These are phyloP conservation scores for Gadopsis marmoratus DNA, from an alignment of 2,797 vertebrate genomes.

Conservation along the genomic window DNA sequence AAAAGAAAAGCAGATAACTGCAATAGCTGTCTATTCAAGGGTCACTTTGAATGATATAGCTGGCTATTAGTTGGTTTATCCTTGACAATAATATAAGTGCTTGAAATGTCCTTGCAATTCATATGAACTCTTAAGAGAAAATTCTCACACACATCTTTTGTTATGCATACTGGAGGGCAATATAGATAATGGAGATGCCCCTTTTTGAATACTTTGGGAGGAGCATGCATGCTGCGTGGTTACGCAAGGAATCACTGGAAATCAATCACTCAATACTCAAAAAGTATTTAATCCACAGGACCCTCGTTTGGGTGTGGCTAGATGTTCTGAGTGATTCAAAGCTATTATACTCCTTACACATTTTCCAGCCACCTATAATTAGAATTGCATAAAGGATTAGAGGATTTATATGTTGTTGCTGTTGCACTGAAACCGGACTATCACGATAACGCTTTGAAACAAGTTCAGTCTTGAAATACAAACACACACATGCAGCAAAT, in stretches of 20 bases:
- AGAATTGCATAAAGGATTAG: background rate
- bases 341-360: background rate
- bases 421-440: background rate
- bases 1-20: background rate
- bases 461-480: constrained; percentile 10
- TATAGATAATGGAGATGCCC: background rate
- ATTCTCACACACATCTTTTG: background rate
- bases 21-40: constrained; percentile 4
- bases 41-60: background rate
- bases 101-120: background rate
- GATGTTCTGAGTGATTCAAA: constrained; percentile 22
- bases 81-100: background rate
- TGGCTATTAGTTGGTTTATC: background rate
- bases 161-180: constrained; percentile 3
- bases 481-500: background rate
- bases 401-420: background rate
- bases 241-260: constrained; percentile 17
- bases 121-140: background rate
- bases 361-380: background rate
- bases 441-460: background rate
- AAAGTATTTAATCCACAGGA: constrained; percentile 32
- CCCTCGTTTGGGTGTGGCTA: constrained; percentile 67
- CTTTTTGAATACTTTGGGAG: constrained; percentile 12
- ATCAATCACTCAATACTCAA: constrained; percentile 14
- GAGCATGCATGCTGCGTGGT: background rate